A percentile compares a stretch with the other conserved stretches of the same genome.
Conservation (phyloP, 53 echinoderm and acorn worm genomes). For the Holothuria scabra region DNA sequence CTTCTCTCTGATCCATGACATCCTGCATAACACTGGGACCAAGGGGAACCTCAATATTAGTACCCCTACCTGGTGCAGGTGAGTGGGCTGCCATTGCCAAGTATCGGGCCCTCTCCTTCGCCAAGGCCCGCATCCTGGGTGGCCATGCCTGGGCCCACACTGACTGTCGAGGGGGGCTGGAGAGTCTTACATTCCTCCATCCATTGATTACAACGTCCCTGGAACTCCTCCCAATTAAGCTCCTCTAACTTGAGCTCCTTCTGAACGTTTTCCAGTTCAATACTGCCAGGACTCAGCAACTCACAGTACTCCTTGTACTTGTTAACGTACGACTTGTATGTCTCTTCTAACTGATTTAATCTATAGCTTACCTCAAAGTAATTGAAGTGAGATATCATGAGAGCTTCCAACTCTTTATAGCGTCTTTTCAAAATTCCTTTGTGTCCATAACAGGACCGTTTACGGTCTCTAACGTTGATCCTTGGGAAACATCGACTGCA, state of each 20-base stretch:
- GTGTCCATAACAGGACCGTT: slow-evolving; percentile 22
- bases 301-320: slow-evolving; percentile 6
- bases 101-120: neutral
- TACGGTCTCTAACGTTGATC: neutral
- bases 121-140: neutral
- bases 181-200: neutral
- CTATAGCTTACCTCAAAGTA: neutral
- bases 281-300: neutral
- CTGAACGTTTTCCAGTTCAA: neutral
- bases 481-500: too few relatives aligned
- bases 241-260: neutral
- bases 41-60: neutral
- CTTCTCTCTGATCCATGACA: too few relatives aligned
- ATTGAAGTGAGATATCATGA: neutral
- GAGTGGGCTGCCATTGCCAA: neutral
- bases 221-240: slow-evolving; percentile 2
- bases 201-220: neutral
- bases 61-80: neutral
- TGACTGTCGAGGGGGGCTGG: too few relatives aligned
- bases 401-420: slow-evolving; percentile 20
- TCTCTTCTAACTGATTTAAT: neutral
- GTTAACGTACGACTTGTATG: neutral
- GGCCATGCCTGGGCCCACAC: neutral
- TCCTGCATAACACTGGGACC: too few relatives aligned
- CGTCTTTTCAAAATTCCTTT: slow-evolving; percentile 5